phyloP scores from a whole-genome alignment of 2,113 vertebrate genomes.

The Callipepla squamata region DNA sequence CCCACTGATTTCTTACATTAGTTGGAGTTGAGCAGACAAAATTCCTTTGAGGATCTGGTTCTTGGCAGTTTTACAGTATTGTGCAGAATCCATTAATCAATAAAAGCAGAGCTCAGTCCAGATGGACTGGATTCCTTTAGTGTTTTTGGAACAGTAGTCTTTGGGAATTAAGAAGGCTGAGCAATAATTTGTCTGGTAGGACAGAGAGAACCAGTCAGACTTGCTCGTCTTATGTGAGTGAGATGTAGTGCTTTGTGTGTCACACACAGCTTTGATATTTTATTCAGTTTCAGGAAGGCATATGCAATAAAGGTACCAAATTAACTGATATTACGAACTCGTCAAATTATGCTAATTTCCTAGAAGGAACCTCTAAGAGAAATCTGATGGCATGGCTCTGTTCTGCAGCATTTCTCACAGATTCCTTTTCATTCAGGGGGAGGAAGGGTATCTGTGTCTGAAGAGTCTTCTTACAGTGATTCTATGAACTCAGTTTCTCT shows the following conservation, averaged over 20 bases:
- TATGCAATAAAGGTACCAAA: not conserved
- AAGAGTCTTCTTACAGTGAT: not conserved
- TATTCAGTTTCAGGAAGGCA: constrained; percentile 6
- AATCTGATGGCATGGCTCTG: not conserved
- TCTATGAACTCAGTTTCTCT: not conserved
- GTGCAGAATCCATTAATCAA: not conserved
- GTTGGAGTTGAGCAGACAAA: not conserved
- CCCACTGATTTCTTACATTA: not conserved
- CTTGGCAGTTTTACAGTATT: not conserved
- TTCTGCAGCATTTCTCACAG: not conserved
- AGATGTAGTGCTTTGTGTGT: constrained; percentile 9
- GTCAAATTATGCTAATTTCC: constrained; percentile 1
- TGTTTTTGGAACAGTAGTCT: constrained; percentile 44
- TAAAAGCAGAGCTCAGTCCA: not conserved
- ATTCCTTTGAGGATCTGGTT: not conserved
- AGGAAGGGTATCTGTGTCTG: not conserved
- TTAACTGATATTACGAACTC: not conserved
- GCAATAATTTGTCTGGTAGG: not conserved
- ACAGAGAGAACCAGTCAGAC: constrained; percentile 60
- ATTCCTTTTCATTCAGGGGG: not conserved
- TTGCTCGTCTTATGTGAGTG: constrained; percentile 19
- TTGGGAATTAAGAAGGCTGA: constrained; percentile 39
- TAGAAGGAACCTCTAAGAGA: not conserved
- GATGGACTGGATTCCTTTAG: constrained; percentile 35
- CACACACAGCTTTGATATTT: constrained; percentile 34